Conservation (phyloP, 2,797 vertebrate species). For the Scarus forsteni region DNA sequence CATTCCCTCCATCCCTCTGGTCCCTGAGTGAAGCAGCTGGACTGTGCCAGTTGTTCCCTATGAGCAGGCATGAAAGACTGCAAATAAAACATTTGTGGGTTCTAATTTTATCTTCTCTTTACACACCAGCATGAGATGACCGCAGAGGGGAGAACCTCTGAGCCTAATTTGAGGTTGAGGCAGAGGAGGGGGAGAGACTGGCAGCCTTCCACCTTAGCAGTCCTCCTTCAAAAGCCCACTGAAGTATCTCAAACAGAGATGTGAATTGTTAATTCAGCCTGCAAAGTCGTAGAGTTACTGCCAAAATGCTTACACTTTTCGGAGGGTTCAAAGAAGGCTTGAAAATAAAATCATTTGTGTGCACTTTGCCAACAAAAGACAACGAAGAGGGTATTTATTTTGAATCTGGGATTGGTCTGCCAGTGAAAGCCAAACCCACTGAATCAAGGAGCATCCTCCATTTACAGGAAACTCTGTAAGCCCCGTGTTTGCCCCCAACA, state of each 20-base stretch:
- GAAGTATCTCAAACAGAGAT: conserved; percentile 82
- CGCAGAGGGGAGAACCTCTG: conserved; percentile 72
- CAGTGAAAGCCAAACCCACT: conserved; percentile 49
- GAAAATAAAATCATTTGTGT: conserved; percentile 63
- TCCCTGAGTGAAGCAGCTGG: conserved; percentile 49
- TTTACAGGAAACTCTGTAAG: conserved; percentile 40
- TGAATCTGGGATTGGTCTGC: conserved; percentile 51
- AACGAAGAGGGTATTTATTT: conserved; percentile 71
- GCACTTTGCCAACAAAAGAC: conserved; percentile 50
- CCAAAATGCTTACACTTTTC: conserved; percentile 69
- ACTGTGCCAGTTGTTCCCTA: conserved; percentile 66
- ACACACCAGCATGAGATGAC: conserved; percentile 69
- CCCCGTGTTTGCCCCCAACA: conserved; percentile 25
- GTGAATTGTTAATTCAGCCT: conserved; percentile 80
- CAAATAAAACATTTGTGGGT: conserved; percentile 80
- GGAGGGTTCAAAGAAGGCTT: conserved; percentile 69
- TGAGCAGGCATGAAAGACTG: conserved; percentile 70
- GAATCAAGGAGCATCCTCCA: conserved; percentile 44
- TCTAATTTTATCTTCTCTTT: conserved; percentile 80
- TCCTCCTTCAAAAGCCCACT: conserved; percentile 72
- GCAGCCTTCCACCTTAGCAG: conserved; percentile 64
- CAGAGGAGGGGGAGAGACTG: conserved; percentile 65
- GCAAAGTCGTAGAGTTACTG: conserved; percentile 53
- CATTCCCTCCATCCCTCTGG: conserved; percentile 37
- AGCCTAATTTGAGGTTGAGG: conserved; percentile 81